These are phyloP conservation scores for Stenopsyche tienmushanensis DNA, from an alignment of 1,140 invertebrate species.

Conservation along the genomic window DNA sequence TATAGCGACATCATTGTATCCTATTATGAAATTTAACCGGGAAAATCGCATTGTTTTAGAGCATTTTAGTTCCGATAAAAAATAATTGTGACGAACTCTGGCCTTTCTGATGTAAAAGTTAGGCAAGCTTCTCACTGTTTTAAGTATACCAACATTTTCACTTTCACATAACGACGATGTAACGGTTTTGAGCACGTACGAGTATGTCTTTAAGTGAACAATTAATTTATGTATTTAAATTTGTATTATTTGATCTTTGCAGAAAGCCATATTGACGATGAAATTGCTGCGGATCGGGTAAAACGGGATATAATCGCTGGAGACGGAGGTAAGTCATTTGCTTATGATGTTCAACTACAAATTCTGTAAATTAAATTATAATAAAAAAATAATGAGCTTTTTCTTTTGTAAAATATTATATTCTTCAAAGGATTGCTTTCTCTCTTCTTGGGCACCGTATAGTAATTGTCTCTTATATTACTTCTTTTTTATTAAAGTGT, in stretches of 20 bases:
- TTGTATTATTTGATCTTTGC: too few species aligned
- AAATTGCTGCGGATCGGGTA: constrained; percentile 31
- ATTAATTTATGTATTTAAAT: too few species aligned
- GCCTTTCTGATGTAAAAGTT: constrained; percentile 14
- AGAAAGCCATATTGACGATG: constrained; percentile 24
- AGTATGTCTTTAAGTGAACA: too few species aligned
- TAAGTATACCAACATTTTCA: neutral
- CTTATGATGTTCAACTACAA: too few species aligned
- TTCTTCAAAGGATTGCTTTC: too few species aligned
- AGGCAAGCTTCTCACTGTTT: neutral
- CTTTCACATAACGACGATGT: constrained; percentile 6
- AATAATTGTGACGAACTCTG: neutral
- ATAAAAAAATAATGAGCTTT: too few species aligned
- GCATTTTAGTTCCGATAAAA: neutral
- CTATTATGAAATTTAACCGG: constrained; percentile 3
- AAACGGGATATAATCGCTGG: constrained; percentile 33
- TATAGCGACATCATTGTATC: neutral
- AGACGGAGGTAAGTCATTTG: constrained; percentile 33
- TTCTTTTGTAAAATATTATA: too few species aligned
- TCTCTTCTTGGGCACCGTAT: too few species aligned
- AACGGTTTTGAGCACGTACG: too few species aligned
- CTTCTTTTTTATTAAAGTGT: too few species aligned
- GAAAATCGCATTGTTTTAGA: neutral
- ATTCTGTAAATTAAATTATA: too few species aligned
- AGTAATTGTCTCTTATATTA: too few species aligned